Base-by-base conservation (phyloP, 2,797 vertebrate species). In the Acrossocheilus wenchowensis region DNA sequence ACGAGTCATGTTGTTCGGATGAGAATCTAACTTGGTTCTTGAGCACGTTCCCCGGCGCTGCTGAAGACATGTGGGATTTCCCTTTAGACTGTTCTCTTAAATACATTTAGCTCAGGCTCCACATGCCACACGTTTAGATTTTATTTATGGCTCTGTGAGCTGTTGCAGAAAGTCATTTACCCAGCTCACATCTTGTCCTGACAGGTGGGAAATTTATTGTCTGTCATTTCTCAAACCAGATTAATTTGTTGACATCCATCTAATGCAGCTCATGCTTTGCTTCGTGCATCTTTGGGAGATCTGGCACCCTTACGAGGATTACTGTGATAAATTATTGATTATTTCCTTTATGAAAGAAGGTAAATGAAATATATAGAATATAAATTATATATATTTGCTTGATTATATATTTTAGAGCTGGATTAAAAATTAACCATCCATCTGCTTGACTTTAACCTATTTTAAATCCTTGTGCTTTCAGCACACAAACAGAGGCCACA, bases 91-190 rank as follows among this genome's bases (percentile, higher is more conserved):
- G 80, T 78, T 74, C 36, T 87, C 72, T 71, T 45, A 11, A 60
- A 79, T 79, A 19, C 72, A 72, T 73, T 60, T 64, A 73, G 36
- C 6, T 19, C 64, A 39, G 23, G 48, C 41, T 83, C 23, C 68
- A 73, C 43, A 81, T 48, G 57, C 34, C 4, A 62, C 62, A 79
- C 12, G 3, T 79, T 83, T 83, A 52, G 68, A 54, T 52, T 84
- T 80, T 81, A 75, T 84, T 84, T 75, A 87, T 84, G 71, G 54
- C 23, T 60, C 17, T 72, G 34, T 19, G 26, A 78, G 74, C 26
- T 48, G 52, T 79, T 72, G 19, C 36, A 78, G 74, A 30, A 84
- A 69, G 64, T 45, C 15, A 60, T 85, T 78, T 57, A 45, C 11
- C 36, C 48, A 26, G n/a, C 75, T 85, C 48, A 34, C 75, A 85